phyloP scores from a whole-genome alignment of 2,888 invertebrate species.

The Allacma fusca region DNA sequence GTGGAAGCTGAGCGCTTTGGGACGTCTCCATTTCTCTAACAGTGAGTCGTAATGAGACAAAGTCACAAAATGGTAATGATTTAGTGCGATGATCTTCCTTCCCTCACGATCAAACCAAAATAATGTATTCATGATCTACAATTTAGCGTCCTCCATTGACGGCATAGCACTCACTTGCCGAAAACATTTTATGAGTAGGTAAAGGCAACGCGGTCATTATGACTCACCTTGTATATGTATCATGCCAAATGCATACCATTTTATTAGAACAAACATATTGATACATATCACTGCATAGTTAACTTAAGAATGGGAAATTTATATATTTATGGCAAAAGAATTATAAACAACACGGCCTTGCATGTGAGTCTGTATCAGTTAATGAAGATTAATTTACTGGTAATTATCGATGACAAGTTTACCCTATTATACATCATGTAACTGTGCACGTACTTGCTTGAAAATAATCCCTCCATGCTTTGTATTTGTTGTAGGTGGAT shows the following conservation, averaged over 20 bases:
- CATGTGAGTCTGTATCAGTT: not conserved
- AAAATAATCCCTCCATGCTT: constrained; percentile 15
- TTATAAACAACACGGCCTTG: not conserved
- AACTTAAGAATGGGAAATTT: too few species aligned
- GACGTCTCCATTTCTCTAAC: too few species aligned
- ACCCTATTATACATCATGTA: not conserved
- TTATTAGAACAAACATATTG: too few species aligned
- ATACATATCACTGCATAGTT: too few species aligned
- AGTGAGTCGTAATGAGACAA: too few species aligned
- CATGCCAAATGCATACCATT: too few species aligned
- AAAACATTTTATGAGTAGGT: not conserved
- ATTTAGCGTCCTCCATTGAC: constrained; percentile 15
- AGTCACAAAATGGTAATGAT: not conserved
- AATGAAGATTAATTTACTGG: constrained; percentile 30
- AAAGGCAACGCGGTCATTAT: constrained; percentile 13
- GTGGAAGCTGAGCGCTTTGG: too few species aligned
- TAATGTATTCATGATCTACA: constrained; percentile 24
- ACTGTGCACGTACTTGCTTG: not conserved
- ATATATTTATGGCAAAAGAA: not conserved
- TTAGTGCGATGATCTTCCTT: not conserved
- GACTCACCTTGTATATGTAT: constrained; percentile 18
- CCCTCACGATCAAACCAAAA: not conserved
- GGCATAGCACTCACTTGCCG: not conserved
- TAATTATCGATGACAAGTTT: constrained; percentile 1
- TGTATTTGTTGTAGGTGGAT: constrained; percentile 40